A percentile compares a stretch with the other conserved stretches of the same genome.
These are phyloP conservation scores for Chelonus insularis DNA, from an alignment of 1,140 invertebrate species.

Conservation along the genomic window DNA sequence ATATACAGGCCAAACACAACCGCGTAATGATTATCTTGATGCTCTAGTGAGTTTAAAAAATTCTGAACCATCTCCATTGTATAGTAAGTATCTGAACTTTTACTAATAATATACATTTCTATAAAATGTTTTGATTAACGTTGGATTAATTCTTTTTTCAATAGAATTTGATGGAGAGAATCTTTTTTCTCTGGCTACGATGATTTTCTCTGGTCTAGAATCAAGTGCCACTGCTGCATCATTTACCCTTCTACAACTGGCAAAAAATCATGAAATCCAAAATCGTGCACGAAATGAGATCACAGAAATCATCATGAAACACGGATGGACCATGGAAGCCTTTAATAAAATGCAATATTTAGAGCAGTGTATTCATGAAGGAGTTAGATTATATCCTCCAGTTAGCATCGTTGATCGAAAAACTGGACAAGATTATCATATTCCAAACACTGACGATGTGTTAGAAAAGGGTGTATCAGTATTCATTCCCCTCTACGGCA, in stretches of 20 bases:
- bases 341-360: slow-evolving; percentile 52
- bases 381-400: slow-evolving; percentile 64
- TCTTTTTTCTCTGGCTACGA: slow-evolving; percentile 41
- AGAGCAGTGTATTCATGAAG: slow-evolving; percentile 44
- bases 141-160: too few species aligned
- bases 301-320: slow-evolving; percentile 48
- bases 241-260: slow-evolving; percentile 56
- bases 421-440: slow-evolving; percentile 52
- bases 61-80: slow-evolving; percentile 28
- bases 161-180: slow-evolving; percentile 46
- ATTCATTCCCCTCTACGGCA: slow-evolving; percentile 36
- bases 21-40: slow-evolving; percentile 38
- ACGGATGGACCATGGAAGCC: slow-evolving; percentile 45
- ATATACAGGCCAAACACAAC: slow-evolving; percentile 31
- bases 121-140: too few species aligned
- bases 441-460: slow-evolving; percentile 47
- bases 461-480: slow-evolving; percentile 46
- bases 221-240: slow-evolving; percentile 61
- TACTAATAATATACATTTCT: too few species aligned
- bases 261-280: slow-evolving; percentile 40
- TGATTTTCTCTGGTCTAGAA: slow-evolving; percentile 63
- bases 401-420: slow-evolving; percentile 63
- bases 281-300: slow-evolving; percentile 65
- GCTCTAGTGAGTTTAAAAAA: slow-evolving; percentile 36
- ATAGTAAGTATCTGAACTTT: slow-evolving; percentile 35